These are phyloP conservation scores for Crenuchus spilurus DNA, from an alignment of 2,797 vertebrate genomes.

Conservation along the genomic window DNA sequence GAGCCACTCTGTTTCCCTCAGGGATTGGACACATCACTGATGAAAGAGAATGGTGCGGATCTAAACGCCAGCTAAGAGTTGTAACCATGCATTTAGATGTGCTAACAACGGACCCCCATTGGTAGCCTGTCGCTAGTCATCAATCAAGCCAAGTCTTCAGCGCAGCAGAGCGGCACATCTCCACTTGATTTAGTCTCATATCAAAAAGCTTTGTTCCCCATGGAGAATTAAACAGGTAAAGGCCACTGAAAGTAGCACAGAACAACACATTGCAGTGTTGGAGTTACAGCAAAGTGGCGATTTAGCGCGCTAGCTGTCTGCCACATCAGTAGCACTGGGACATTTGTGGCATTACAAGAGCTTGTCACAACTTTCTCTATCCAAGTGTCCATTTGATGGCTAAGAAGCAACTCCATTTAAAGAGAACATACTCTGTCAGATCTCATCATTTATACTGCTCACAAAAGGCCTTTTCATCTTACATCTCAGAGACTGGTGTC, in stretches of 20 bases:
- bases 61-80: conserved; percentile 47
- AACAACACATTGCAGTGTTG: conserved; percentile 27
- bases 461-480: conserved; percentile 22
- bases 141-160: conserved; percentile 44
- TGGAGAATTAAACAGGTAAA: conserved; percentile 40
- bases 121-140: conserved; percentile 45
- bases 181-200: conserved; percentile 36
- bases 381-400: conserved; percentile 32
- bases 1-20: conserved; percentile 33
- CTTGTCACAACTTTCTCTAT: conserved; percentile 4
- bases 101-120: conserved; percentile 42
- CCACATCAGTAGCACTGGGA: conserved; percentile 6
- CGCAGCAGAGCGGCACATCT: conserved; percentile 34
- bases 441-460: conserved; percentile 20
- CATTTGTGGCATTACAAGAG: conserved; percentile 16
- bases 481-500: conserved; percentile 21
- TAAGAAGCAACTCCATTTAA: conserved; percentile 13
- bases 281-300: conserved; percentile 18
- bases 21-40: conserved; percentile 48
- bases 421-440: not conserved
- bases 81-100: conserved; percentile 55
- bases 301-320: conserved; percentile 20
- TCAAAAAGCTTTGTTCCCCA: conserved; percentile 37
- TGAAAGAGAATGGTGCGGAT: conserved; percentile 48
- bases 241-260: not conserved